Base-by-base conservation (phyloP, 2,888 invertebrate species). In the Orchestes rusci region DNA sequence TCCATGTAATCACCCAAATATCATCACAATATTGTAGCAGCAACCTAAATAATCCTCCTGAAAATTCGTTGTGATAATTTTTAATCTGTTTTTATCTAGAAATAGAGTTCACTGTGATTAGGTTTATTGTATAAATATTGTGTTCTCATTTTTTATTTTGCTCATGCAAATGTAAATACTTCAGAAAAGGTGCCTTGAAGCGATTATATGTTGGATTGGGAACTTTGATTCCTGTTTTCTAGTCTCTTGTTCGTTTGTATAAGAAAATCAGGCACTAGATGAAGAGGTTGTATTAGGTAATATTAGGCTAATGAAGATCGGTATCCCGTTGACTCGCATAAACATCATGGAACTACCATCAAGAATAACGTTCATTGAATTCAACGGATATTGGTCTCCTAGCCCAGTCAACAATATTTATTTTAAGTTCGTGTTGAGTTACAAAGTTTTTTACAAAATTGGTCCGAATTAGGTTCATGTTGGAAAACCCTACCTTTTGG, bases 91-190 rank as follows among this genome's bases (percentile, higher is more conserved):
- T 27, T 38, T 27, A 13, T 39, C 39, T 45, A 45, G 33, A 33
- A 39, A 35, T 34, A 39, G 34, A 34, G 18, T 45, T n/a, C 34
- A 34, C 44, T 45, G 44, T 45, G 44, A 45, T 45, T 45, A 45
- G 39, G 28, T 45, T 45, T 20, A 16, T 27, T 32, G 27, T 29
- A 35, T 27, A 27, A 33, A 32, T 16, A 7, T 23, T 23, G 10
- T 23, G 23, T 7, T 23, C 10, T 23, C 20, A 16, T 17, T 32
- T 33, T 39, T 39, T 19, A 23, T 19, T 43, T 23, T 23, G 23
- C 5, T 13, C 27, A 41, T 3, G 18, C 27, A 33, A 40, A 40
- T 42, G 42, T 42, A 42, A 8, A 42, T 45, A 39, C 18, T 12
- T 13, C n/a, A 34, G 35, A 39, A 39, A 39, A 12, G 39, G 44